Percentiles rank a stretch among this genome's conserved stretches.
Conservation (phyloP, 2,888 invertebrate genomes). For the Heliconius ethilla region DNA sequence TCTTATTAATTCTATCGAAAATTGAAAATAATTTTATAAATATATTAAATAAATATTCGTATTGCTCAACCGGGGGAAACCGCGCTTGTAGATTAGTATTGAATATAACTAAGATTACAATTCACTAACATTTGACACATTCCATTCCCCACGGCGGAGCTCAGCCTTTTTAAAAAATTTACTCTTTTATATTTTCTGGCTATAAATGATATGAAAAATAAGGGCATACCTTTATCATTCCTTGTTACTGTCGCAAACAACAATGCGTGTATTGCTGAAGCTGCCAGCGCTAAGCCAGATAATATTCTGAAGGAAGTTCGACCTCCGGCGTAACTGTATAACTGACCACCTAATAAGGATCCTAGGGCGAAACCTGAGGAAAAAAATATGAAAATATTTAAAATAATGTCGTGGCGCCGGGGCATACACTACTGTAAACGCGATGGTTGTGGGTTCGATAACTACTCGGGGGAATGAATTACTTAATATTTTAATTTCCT, state of each 20-base stretch:
- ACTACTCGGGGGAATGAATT: too few species aligned
- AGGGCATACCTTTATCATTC: slow-evolving; percentile 32
- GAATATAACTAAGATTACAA: too few species aligned
- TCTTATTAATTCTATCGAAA: too few species aligned
- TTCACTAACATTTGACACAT: too few species aligned
- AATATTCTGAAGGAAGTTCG: slow-evolving; percentile 65
- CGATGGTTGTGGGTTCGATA: too few species aligned
- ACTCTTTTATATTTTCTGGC: neutral
- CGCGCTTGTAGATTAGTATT: too few species aligned
- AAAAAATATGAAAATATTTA: slow-evolving; percentile 1
- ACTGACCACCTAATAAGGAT: slow-evolving; percentile 86
- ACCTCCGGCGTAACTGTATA: slow-evolving; percentile 86
- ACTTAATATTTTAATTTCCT: too few species aligned
- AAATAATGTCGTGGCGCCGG: neutral
- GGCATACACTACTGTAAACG: too few species aligned
- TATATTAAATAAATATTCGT: too few species aligned
- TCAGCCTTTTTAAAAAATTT: neutral
- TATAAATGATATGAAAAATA: neutral
- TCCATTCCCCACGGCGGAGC: neutral
- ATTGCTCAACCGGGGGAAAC: too few species aligned
- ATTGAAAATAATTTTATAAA: too few species aligned
- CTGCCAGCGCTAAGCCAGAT: slow-evolving; percentile 54
- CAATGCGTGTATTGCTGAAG: slow-evolving; percentile 55
- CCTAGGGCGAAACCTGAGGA: slow-evolving; percentile 87
- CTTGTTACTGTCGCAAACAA: slow-evolving; percentile 50